Conservation (phyloP, 2,113 vertebrate species). For the Syngnathus scovelli region DNA sequence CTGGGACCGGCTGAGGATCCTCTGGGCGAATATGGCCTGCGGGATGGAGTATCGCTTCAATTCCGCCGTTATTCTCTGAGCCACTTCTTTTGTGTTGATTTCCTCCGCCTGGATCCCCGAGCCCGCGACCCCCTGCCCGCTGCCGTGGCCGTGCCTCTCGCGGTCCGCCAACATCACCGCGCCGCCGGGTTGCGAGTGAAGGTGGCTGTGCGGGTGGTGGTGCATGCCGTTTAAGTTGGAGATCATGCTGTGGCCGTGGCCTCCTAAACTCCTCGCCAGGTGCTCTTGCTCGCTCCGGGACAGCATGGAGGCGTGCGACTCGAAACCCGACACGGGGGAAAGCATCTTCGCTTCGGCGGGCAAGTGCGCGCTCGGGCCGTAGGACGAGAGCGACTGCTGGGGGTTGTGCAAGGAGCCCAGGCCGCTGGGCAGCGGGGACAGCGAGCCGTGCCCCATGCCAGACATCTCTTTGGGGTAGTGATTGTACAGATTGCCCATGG, state of each 20-base stretch:
- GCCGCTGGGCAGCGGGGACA: conserved; percentile 89
- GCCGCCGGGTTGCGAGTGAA: conserved; percentile 79
- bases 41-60: conserved; percentile 97
- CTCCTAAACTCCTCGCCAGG: conserved; percentile 82
- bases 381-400: conserved; percentile 83
- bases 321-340: conserved; percentile 83
- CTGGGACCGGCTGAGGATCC: conserved; percentile 95
- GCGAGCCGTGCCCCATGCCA: conserved; percentile 83
- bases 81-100: conserved; percentile 98
- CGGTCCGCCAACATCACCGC: conserved; percentile 78
- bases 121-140: conserved; percentile 71
- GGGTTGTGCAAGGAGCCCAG: conserved; percentile 89
- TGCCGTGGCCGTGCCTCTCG: conserved; percentile 72
- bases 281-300: conserved; percentile 88
- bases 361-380: conserved; percentile 82
- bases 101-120: conserved; percentile 85
- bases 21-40: conserved; percentile 96
- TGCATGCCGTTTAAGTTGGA: conserved; percentile 86
- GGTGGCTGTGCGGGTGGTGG: conserved; percentile 79
- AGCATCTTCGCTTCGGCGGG: conserved; percentile 86
- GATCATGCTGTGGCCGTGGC: conserved; percentile 83
- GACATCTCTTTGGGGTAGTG: conserved; percentile 96
- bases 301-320: conserved; percentile 89
- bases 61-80: conserved; percentile 94
- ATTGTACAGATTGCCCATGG: conserved; percentile 90